Conservation (phyloP, 2,113 vertebrate genomes). For the Cynoglossus semilaevis region DNA sequence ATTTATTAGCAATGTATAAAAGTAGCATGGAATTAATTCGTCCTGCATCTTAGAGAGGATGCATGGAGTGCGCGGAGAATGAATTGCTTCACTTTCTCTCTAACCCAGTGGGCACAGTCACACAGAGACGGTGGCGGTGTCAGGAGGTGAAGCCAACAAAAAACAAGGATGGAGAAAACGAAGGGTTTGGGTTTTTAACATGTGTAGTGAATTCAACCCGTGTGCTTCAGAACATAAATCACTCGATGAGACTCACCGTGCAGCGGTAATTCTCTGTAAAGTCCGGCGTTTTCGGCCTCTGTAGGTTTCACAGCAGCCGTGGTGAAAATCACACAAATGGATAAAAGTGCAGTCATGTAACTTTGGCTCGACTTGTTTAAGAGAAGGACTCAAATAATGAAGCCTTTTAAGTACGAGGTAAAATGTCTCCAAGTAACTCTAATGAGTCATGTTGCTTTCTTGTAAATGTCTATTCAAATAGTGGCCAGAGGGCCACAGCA, state of each 20-base stretch:
- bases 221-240: constrained; percentile 6
- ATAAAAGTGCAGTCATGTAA: constrained; percentile 7
- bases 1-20: constrained; percentile 75
- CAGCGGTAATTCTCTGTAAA: background rate
- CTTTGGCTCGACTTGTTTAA: background rate
- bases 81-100: constrained; percentile 31
- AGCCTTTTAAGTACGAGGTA: background rate
- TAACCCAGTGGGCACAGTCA: background rate
- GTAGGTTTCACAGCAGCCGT: background rate
- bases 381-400: too few species aligned
- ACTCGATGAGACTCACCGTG: background rate
- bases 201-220: background rate
- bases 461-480: too few species aligned
- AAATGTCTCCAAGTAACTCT: too few species aligned
- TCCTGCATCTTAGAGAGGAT: constrained; percentile 46
- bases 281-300: background rate
- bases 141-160: background rate
- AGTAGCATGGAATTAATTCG: constrained; percentile 70
- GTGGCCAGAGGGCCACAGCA: too few species aligned
- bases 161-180: background rate
- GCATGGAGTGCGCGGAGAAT: constrained; percentile 53
- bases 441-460: too few species aligned
- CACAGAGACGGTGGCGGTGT: background rate
- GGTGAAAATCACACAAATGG: constrained; percentile 14
- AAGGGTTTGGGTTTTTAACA: background rate